These are phyloP conservation scores for Apodemus agrarius DNA, from an alignment of 2,797 vertebrate species.

Conservation along the genomic window DNA sequence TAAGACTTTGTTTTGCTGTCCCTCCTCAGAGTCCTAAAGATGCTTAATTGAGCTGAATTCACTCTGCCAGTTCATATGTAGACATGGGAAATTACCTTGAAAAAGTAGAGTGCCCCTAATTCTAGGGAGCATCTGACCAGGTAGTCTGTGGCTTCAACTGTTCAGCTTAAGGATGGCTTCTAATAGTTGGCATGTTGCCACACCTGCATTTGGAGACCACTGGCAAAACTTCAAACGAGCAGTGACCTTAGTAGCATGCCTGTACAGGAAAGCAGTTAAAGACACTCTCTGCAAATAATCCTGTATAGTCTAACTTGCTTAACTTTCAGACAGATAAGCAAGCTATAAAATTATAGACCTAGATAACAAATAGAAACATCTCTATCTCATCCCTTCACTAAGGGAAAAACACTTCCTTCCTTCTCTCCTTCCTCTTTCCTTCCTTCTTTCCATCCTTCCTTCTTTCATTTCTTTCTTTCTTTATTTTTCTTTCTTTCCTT, in stretches of 20 bases:
- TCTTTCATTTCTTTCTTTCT: not conserved
- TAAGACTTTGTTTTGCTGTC: not conserved
- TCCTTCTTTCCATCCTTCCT: not conserved
- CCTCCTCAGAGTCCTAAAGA: not conserved
- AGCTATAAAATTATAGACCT: not conserved
- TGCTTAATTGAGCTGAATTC: not conserved
- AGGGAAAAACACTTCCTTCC: not conserved
- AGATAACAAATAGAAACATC: not conserved
- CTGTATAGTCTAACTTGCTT: not conserved
- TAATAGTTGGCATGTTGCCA: not conserved
- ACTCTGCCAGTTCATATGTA: not conserved
- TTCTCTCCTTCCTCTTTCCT: no score
- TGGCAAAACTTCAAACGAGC: not conserved
- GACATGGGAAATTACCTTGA: not conserved
- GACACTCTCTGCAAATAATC: not conserved
- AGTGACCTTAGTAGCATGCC: not conserved
- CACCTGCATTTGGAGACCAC: not conserved
- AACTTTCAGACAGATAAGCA: not conserved
- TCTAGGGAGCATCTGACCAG: not conserved
- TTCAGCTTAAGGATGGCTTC: not conserved
- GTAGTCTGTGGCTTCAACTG: not conserved
- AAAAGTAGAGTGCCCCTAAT: not conserved
- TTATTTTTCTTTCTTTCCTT: no score
- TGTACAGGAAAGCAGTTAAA: not conserved
- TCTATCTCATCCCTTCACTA: not conserved